A percentile compares a stretch with the other conserved stretches of the same genome.
phyloP scores from a whole-genome alignment of 2,113 vertebrate species.

The Sapayoa aenigma region DNA sequence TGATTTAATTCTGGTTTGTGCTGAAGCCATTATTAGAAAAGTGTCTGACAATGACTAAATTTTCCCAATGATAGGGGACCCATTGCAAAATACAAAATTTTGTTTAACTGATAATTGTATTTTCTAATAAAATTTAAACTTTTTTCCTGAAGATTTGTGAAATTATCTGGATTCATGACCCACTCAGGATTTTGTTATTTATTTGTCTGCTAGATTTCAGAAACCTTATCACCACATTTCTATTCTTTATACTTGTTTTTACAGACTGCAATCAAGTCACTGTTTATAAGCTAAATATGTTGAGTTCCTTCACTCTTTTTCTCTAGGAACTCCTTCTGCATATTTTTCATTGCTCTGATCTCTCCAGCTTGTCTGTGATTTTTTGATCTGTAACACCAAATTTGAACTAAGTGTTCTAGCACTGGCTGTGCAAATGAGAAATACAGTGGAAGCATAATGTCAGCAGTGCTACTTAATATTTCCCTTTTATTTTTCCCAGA shows the following conservation, averaged over 20 bases:
- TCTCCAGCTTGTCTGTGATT: not conserved
- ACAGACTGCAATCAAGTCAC: not conserved
- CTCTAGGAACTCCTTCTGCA: not conserved
- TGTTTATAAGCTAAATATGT: not conserved
- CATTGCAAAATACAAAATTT: not conserved
- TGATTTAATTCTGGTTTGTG: not conserved
- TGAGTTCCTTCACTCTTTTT: not conserved
- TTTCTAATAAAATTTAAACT: not conserved
- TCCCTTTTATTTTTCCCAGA: not conserved
- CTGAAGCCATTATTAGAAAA: constrained; percentile 1
- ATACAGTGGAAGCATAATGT: not conserved
- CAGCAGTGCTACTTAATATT: not conserved
- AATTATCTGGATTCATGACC: not conserved
- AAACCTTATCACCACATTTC: not conserved
- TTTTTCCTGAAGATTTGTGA: not conserved
- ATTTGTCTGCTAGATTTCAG: not conserved
- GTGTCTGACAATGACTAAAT: not conserved
- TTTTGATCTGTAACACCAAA: not conserved
- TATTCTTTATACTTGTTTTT: not conserved
- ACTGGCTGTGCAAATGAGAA: not conserved
- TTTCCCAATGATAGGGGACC: not conserved
- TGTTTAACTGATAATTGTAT: not conserved
- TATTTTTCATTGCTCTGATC: rapidly evolving
- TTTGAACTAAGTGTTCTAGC: not conserved
- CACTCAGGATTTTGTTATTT: not conserved